Conservation (phyloP, 1,140 invertebrate genomes). For the Tenebrio molitor region DNA sequence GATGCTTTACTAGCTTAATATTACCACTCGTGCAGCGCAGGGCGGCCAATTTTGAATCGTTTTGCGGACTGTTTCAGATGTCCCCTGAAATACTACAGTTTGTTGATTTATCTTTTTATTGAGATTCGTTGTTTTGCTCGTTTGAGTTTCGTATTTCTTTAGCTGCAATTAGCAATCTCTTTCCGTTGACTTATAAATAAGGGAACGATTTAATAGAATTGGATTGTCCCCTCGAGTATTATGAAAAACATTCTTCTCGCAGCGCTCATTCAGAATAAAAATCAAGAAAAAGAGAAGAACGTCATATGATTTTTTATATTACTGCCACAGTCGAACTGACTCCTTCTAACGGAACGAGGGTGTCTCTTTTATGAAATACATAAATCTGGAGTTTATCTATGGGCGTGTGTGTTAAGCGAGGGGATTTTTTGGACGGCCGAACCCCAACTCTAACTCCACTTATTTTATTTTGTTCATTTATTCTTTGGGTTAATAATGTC, state of each 20-base stretch:
- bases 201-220: conserved; percentile 10
- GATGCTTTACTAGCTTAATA: conserved; percentile 28
- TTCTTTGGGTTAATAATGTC: conserved; percentile 20
- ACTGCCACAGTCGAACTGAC: not conserved
- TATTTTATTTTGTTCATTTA: conserved; percentile 32
- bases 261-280: conserved; percentile 12
- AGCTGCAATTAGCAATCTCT: conserved; percentile 11
- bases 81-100: conserved; percentile 31
- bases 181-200: conserved; percentile 20
- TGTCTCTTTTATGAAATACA: conserved; percentile 1
- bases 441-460: not conserved
- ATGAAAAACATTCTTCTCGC: conserved; percentile 6
- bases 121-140: not conserved
- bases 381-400: not conserved
- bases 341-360: not conserved
- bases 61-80: conserved; percentile 22
- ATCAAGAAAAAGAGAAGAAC: conserved; percentile 12
- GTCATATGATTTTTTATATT: not conserved
- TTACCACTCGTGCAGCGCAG: conserved; percentile 3
- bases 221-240: conserved; percentile 1
- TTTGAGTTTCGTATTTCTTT: not conserved
- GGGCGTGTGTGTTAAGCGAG: not conserved
- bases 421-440: not conserved
- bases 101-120: conserved; percentile 2
- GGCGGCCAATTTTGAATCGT: conserved; percentile 5